Evolutionary conservation across 2,797 vertebrate genomes (phyloP).

Genomic region (Megalops cyprinoides): DNA sequence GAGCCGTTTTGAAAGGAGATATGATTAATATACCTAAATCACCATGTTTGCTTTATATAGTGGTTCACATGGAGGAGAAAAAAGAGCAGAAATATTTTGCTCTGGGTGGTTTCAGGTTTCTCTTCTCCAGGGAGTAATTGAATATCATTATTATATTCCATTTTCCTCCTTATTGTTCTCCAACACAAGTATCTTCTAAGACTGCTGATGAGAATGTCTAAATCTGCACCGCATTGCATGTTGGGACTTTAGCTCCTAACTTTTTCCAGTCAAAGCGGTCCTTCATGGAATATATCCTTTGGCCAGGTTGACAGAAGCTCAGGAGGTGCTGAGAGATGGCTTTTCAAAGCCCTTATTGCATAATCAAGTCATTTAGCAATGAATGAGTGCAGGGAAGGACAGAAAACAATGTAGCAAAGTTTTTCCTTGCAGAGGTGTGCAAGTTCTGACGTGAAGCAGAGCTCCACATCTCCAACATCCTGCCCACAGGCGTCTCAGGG

Average conservation of each 20-base stretch:
- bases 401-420: slow-evolving; percentile 68
- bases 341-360: slow-evolving; percentile 54
- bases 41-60: slow-evolving; percentile 48
- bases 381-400: slow-evolving; percentile 53
- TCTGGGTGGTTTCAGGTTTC: slow-evolving; percentile 39
- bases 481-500: slow-evolving; percentile 41
- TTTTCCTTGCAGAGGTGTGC: slow-evolving; percentile 52
- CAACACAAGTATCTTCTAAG: neutral
- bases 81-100: slow-evolving; percentile 46
- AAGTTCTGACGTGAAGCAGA: slow-evolving; percentile 66
- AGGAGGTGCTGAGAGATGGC: slow-evolving; percentile 55
- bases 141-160: slow-evolving; percentile 51
- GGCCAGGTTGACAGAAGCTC: slow-evolving; percentile 43
- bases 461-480: slow-evolving; percentile 48
- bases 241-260: neutral
- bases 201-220: neutral
- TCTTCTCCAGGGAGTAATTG: slow-evolving; percentile 51
- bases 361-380: slow-evolving; percentile 59
- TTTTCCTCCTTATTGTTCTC: slow-evolving; percentile 53
- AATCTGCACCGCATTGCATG: neutral
- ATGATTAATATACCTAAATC: slow-evolving; percentile 44
- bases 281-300: slow-evolving; percentile 45
- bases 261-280: neutral
- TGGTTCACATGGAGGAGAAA: slow-evolving; percentile 52
- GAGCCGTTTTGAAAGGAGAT: slow-evolving; percentile 39